Base-by-base conservation (phyloP, 1,140 invertebrate species). In the Meteorus sp. region DNA sequence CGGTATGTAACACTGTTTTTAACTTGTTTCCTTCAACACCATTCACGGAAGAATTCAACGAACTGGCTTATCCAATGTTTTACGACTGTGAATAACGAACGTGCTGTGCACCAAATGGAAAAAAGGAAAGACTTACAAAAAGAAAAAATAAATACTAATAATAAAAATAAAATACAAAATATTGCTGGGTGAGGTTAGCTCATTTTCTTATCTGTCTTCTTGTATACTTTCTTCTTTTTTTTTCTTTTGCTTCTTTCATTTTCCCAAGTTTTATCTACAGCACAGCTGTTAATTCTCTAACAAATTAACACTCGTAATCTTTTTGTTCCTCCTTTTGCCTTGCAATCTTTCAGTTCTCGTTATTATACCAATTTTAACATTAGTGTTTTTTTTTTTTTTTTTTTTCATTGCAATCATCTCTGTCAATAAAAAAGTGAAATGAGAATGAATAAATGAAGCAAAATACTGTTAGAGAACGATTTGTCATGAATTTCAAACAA, bases 281-380 rank as follows among this genome's bases (percentile, higher is more conserved):
- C 17, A 44, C 41, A 44, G 41, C 45, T 48, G 45, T 48, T 48
- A 48, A 48, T 48, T 48, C 45, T 27, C 22, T 48, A 48, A 48
- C 45, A 48, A 48, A 48, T 48, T 48, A 48, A 23, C 25, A 23
- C 45, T 48, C 45, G 45, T 48, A 27, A 25, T 48, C n/a, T n/a
- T n/a, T n/a, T n/a, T n/a, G n/a, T n/a, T n/a, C n/a, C n/a, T n/a
- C n/a, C n/a, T n/a, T n/a, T n/a, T n/a, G n/a, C n/a, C n/a, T n/a
- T n/a, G n/a, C n/a, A n/a, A n/a, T n/a, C n/a, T 48, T 22, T 3
- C 45, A 11, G 45, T 27, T 20, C 22, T 48, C 45, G 45, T 48
- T 48, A 48, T 48, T 48, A n/a, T n/a, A 48, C 45, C 45, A 48
- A 48, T 44, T 44, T 19, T 2, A 29, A 48, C 22, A 48, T 48